Base-by-base conservation (phyloP, 2,888 invertebrate genomes). In the Hemistola chrysoprasaria region DNA sequence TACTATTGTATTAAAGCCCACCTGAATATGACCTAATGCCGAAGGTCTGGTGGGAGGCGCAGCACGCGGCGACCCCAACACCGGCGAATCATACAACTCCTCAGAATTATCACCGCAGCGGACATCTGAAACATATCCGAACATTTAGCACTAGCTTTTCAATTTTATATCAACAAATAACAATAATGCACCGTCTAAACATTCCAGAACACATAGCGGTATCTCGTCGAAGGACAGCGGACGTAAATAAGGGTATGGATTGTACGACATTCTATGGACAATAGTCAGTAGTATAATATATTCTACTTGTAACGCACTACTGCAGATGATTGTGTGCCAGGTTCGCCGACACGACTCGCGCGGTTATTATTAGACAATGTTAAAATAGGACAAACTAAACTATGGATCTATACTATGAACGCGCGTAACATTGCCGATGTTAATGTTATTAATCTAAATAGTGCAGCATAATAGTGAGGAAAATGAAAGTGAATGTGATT, bases 121-220 rank as follows among this genome's bases (percentile, higher is more conserved):
- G 39, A 86, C 81, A 57, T 87, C 87, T 87, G 59, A 28, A 53
- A 57, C 41, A 43, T 16, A 49, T 32, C 20, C n/a, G n/a, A n/a
- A 4, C 24, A 33, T 11, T 35, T 29, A n/a, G n/a, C 11, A 30
- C 27, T 20, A 42, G 8, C n/a, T 4, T 27, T 8, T 23, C n/a
- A n/a, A n/a, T n/a, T n/a, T n/a, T n/a, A n/a, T n/a, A n/a, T n/a
- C n/a, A n/a, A n/a, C n/a, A n/a, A 16, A 23, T 26, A 44, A 24
- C 9, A 11, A 39, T 20, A 8, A 32, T 1, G 21, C 55, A 54
- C 65, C 43, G 45, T 77, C 62, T 47, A 86, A 84, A 65, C 77
- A 84, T 63, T 89, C 86, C 35, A 90, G 73, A 25, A 90, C 89
- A 66, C 89, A 88, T 16, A 90, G 60, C n/a, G 90, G 90, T 69